Conservation (phyloP, 1,140 invertebrate species). For the Apis laboriosa region DNA sequence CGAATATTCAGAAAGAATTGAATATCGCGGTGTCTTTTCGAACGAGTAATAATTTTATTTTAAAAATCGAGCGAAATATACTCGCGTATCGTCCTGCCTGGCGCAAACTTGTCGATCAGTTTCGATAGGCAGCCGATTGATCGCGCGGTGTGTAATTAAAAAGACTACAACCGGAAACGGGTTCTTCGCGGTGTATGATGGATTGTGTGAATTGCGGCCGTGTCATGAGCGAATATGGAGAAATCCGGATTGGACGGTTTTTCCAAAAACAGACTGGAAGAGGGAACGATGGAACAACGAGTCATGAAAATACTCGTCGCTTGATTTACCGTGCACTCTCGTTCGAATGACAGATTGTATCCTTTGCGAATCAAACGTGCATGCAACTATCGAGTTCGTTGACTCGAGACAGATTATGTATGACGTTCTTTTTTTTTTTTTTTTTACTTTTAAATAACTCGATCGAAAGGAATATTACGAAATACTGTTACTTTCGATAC, state of each 20-base stretch:
- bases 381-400: background rate
- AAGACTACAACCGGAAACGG: background rate
- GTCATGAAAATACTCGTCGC: background rate
- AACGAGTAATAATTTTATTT: too few relatives aligned
- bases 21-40: too few relatives aligned
- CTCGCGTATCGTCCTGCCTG: too few relatives aligned
- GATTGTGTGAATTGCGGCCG: slow-evolving; percentile 12
- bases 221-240: background rate
- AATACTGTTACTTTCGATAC: too few relatives aligned
- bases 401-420: too few relatives aligned
- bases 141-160: slow-evolving; percentile 4
- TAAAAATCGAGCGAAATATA: too few relatives aligned
- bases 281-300: slow-evolving; percentile 5
- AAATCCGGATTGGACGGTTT: slow-evolving; percentile 18
- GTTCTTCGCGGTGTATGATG: slow-evolving; percentile 7
- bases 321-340: slow-evolving; percentile 2
- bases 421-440: too few relatives aligned
- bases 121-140: background rate
- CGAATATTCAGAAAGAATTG: too few relatives aligned
- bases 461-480: too few relatives aligned
- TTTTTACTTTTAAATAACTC: too few relatives aligned
- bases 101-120: background rate
- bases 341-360: background rate
- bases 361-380: background rate
- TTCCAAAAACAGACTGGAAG: background rate